These are phyloP conservation scores for Eretmochelys imbricata DNA, from an alignment of 2,113 vertebrate genomes.

Conservation along the genomic window DNA sequence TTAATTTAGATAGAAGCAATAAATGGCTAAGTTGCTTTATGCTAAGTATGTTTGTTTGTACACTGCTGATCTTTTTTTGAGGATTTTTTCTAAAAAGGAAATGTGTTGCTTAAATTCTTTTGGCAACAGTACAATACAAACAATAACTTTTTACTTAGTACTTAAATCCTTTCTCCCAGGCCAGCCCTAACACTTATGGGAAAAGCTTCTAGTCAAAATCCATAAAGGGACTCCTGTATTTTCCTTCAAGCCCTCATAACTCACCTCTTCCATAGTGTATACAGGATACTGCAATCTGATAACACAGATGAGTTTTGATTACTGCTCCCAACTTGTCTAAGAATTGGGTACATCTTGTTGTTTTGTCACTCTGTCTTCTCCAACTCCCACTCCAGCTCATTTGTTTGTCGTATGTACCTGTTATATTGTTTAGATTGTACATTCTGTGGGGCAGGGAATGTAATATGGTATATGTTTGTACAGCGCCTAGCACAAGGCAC, in stretches of 20 bases:
- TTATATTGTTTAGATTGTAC: neutral
- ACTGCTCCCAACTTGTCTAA: neutral
- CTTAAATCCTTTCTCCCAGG: neutral
- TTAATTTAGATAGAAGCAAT: neutral
- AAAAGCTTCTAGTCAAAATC: neutral
- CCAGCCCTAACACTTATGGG: neutral
- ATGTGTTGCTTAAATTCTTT: neutral
- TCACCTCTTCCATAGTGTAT: neutral
- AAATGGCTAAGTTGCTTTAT: neutral
- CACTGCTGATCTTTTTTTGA: neutral
- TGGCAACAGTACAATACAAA: neutral
- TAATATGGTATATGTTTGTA: neutral
- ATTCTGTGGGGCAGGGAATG: neutral
- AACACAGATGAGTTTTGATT: neutral
- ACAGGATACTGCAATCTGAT: neutral
- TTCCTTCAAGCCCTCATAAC: neutral
- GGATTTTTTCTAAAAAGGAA: neutral
- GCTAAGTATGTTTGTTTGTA: neutral
- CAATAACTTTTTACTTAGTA: neutral
- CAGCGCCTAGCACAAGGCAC: neutral
- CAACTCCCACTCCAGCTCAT: neutral
- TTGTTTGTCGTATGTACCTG: neutral
- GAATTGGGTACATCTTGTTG: neutral
- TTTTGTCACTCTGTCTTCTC: neutral
- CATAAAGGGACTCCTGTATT: neutral